These are phyloP conservation scores for Istiophorus platypterus DNA, from an alignment of 2,113 vertebrate species.

Conservation along the genomic window DNA sequence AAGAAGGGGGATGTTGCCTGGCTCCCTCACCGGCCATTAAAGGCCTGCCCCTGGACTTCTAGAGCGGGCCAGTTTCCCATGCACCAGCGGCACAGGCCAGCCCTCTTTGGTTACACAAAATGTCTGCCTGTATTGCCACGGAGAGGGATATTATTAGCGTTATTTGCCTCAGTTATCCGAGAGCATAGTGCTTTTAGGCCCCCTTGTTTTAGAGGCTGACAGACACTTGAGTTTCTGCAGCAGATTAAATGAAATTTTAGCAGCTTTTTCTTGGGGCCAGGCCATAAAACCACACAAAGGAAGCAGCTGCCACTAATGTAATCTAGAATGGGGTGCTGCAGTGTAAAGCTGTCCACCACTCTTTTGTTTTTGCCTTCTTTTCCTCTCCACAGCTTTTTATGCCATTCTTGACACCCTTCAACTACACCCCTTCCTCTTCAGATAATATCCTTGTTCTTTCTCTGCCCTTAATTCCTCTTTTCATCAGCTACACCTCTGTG, in stretches of 20 bases:
- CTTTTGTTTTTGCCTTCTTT: slow-evolving; percentile 77
- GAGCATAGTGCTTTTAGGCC: slow-evolving; percentile 90
- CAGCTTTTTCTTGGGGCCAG: slow-evolving; percentile 85
- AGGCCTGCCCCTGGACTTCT: slow-evolving; percentile 68
- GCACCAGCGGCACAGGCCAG: slow-evolving; percentile 60
- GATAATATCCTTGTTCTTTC: slow-evolving; percentile 70
- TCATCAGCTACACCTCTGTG: slow-evolving; percentile 56
- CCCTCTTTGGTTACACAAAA: slow-evolving; percentile 89
- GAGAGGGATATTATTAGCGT: slow-evolving; percentile 89
- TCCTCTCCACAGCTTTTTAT: slow-evolving; percentile 70
- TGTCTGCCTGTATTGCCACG: slow-evolving; percentile 81
- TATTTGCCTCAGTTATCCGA: slow-evolving; percentile 90
- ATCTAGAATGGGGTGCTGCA: slow-evolving; percentile 82
- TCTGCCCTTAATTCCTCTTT: slow-evolving; percentile 66
- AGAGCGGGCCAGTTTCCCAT: slow-evolving; percentile 82
- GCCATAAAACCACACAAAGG: slow-evolving; percentile 89
- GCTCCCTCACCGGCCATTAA: slow-evolving; percentile 62
- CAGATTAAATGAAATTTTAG: slow-evolving; percentile 97
- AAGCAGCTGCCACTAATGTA: slow-evolving; percentile 92
- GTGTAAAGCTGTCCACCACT: slow-evolving; percentile 79
- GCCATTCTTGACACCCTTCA: slow-evolving; percentile 68
- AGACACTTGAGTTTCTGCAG: slow-evolving; percentile 90
- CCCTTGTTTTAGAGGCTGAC: slow-evolving; percentile 88
- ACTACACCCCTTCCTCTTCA: slow-evolving; percentile 64
- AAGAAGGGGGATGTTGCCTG: slow-evolving; percentile 60